Base-by-base conservation (phyloP, 2,797 vertebrate genomes). In the Acanthornis magna region DNA sequence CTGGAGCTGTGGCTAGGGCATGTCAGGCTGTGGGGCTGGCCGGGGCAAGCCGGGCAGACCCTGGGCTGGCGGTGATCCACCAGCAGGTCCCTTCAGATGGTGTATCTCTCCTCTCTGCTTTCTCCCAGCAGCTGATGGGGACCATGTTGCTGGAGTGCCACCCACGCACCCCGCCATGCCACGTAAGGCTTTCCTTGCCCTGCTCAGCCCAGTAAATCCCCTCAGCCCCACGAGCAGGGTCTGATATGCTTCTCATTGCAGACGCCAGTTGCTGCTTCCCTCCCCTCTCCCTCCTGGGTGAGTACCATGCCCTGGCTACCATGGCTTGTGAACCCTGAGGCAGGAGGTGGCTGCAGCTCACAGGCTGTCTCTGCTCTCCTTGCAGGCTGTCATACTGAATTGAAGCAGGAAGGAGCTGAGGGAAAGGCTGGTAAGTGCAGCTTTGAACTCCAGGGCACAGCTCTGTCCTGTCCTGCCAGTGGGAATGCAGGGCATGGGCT, bases 1-100 rank as follows among this genome's bases (percentile, higher is more conserved):
- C 73, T 89, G 91, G 91, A 91, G 82, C 91, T 88, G 82, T 95
- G 91, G 91, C 68, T 91, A 93, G 85, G 85, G 89, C 85, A 62
- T 21, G 45, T 74, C 27, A 22, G 76, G 85, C 88, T 91, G 85
- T n/a, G 25, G 91, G 89, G 72, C 91, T 88, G 85, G 62, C 82
- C 0, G 0, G 25, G 58, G 73, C 61, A 88, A 76, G 68, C 53
- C 1, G 1, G 50, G 68, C 71, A 93, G 77, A 70, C 74, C 48
- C 60, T 0, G 1, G 34, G 58, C 62, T 89, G 54, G 42, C 58
- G 54, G 27, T 71, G 42, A 36, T 54, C 19, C 29, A 57, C n/a
- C 15, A 3, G 40, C 67, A 67, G 45, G n/a, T 62, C 21, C 76
- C 10, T 1, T 84, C 83, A 90, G 58, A 80, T 0, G 0, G 15